Evolutionary conservation across 2,113 vertebrate species (phyloP), one percentile per base, ranked within the genome.

Genomic region (Carettochelys insculpta): DNA sequence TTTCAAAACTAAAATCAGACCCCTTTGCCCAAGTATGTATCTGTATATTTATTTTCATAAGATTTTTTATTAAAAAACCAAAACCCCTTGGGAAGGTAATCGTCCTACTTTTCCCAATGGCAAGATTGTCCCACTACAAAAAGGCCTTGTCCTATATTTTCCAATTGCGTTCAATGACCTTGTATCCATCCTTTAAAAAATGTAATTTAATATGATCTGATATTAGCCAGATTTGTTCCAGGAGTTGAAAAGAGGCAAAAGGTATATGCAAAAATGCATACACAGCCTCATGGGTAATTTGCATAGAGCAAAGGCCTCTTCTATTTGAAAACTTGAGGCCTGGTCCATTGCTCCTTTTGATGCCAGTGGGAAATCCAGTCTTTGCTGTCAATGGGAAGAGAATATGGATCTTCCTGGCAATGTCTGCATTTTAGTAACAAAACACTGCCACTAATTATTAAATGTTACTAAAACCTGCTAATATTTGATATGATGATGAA

Each of bases 281-380:
- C n/a, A 20, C 8, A 38, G n/a, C 65, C 41, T 17, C 65, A 68
- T 80, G 34, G 82, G 16, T 11, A 25, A 61, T 7, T 24, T 31
- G 27, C 3, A n/a, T 34, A 43, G 3, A 82, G 0, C 0, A 29
- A 24, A 79, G 24, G 6, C 19, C 34, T 14, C 54, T 43, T 78
- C 45, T 76, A 11, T 85, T 85, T 52, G 10, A 82, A 86, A 91
- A 91, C 34, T n/a, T 38, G 24, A 31, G 48, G 12, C 3, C 19
- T 11, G 2, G 29, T 68, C n/a, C n/a, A 68, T 38, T 68, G 65
- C 20, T 24, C 20, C n/a, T 71, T 71, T 71, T 41, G 38, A 71
- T 41, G 20, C 24, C 65, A 71, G 38, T 71, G 65, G n/a, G 65
- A 22, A 58, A 71, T 38, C 20, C 41, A 11, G 20, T 41, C 34